These are phyloP conservation scores for Zoroaster sp. DNA, from an alignment of 53 echinoderm and acorn worm species.

Conservation along the genomic window DNA sequence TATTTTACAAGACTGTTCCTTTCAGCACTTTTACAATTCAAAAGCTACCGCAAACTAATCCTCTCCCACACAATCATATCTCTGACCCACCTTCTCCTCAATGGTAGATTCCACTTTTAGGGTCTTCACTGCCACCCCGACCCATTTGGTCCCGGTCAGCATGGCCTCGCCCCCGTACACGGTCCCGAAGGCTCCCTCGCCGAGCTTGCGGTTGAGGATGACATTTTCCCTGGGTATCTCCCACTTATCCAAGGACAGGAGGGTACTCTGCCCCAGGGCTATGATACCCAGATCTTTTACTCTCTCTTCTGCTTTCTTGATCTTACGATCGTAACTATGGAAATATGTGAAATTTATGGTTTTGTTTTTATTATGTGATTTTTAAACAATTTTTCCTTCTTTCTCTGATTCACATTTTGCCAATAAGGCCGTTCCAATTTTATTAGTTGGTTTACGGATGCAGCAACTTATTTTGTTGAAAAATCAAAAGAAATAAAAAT, in stretches of 20 bases:
- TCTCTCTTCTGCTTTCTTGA: conserved; percentile 77
- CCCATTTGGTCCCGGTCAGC: conserved; percentile 77
- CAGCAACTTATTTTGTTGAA: too few relatives aligned
- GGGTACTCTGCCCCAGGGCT: conserved; percentile 68
- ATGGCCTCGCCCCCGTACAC: conserved; percentile 92
- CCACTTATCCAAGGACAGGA: conserved; percentile 87
- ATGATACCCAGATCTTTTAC: conserved; percentile 86
- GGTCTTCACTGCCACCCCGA: conserved; percentile 91
- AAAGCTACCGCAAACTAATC: too few relatives aligned
- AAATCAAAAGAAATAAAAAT: too few relatives aligned
- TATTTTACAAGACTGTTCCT: too few relatives aligned
- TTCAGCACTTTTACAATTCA: too few relatives aligned
- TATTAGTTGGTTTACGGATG: too few relatives aligned
- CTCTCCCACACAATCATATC: too few relatives aligned
- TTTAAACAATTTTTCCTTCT: too few relatives aligned
- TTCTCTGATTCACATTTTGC: too few relatives aligned
- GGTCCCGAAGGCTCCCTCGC: conserved; percentile 97
- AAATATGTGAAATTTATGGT: not conserved
- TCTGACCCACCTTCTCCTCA: conserved; percentile 88
- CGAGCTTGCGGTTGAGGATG: conserved; percentile 89
- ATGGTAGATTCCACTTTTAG: conserved; percentile 85
- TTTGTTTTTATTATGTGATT: not conserved
- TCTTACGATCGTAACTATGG: conserved; percentile 80
- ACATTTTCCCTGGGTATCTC: conserved; percentile 86
- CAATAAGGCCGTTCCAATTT: too few relatives aligned